phyloP scores from a whole-genome alignment of 2,113 vertebrate species.

The Struthio camelus region DNA sequence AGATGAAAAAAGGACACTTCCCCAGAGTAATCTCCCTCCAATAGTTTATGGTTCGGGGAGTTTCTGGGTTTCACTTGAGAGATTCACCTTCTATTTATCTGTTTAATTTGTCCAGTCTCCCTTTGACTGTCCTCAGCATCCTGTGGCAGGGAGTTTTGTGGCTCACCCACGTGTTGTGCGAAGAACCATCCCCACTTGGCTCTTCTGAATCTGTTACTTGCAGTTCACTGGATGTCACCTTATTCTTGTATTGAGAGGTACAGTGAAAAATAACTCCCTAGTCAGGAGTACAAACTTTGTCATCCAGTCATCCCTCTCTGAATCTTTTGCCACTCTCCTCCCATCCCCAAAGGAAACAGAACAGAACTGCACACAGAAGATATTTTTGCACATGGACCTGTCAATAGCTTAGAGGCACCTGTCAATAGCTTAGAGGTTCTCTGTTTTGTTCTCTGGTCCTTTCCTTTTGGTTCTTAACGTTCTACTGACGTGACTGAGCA shows the following conservation, averaged over 20 bases:
- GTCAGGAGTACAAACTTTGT: no score
- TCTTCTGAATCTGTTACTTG: neutral
- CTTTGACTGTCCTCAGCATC: neutral
- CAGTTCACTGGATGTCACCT: neutral
- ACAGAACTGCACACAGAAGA: no score
- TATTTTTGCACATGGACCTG: no score
- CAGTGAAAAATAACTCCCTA: neutral
- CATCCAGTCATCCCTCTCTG: no score
- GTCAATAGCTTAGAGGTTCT: no score
- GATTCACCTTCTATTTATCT: neutral
- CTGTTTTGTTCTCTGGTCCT: no score
- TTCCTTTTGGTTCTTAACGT: no score
- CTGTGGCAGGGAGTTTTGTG: neutral
- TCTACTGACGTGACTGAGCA: no score
- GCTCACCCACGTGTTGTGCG: neutral
- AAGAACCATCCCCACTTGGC: fast-evolving
- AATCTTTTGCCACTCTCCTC: no score
- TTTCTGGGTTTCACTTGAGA: neutral
- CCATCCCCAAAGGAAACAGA: no score
- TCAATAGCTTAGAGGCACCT: no score
- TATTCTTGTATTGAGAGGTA: neutral
- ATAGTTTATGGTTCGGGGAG: neutral
- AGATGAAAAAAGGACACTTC: neutral
- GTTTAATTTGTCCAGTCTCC: neutral
- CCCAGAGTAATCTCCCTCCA: neutral